Conservation (phyloP, 2,888 invertebrate genomes). For the Myopa testacea region DNA sequence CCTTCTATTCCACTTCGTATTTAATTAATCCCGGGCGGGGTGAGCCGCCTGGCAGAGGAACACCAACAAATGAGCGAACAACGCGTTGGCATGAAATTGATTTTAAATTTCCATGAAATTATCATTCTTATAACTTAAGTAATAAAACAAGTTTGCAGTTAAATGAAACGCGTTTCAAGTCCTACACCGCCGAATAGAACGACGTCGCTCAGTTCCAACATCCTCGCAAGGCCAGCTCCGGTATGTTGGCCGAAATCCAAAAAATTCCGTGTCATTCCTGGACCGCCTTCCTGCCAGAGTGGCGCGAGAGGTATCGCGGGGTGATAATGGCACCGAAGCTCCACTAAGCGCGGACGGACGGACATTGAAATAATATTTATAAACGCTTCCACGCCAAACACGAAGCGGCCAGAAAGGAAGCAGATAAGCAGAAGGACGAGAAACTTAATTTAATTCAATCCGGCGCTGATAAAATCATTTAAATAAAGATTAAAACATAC, state of each 20-base stretch:
- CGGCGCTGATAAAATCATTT: conserved; percentile 53
- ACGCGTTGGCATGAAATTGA: conserved; percentile 17
- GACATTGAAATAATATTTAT: conserved; percentile 32
- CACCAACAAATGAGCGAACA: neutral
- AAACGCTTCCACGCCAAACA: conserved; percentile 25
- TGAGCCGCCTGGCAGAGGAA: neutral
- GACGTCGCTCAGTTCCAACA: neutral
- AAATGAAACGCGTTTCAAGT: conserved; percentile 19
- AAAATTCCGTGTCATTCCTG: neutral
- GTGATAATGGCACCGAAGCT: neutral
- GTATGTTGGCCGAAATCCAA: conserved; percentile 37
- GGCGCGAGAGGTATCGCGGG: neutral
- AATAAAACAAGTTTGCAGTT: conserved; percentile 10
- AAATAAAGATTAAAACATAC: conserved; percentile 51
- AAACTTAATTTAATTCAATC: conserved; percentile 50
- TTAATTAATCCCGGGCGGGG: neutral
- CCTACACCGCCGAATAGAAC: neutral
- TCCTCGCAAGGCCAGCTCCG: neutral
- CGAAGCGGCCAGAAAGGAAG: neutral
- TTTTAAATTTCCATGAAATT: conserved; percentile 39
- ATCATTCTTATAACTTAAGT: conserved; percentile 35
- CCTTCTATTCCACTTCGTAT: neutral
- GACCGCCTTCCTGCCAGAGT: neutral
- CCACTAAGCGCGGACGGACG: conserved; percentile 18
- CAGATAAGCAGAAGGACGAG: neutral